Evolutionary conservation across 1,140 invertebrate genomes (phyloP), one percentile per base, ranked within the genome.

Genomic region (Lucilia cuprina): DNA sequence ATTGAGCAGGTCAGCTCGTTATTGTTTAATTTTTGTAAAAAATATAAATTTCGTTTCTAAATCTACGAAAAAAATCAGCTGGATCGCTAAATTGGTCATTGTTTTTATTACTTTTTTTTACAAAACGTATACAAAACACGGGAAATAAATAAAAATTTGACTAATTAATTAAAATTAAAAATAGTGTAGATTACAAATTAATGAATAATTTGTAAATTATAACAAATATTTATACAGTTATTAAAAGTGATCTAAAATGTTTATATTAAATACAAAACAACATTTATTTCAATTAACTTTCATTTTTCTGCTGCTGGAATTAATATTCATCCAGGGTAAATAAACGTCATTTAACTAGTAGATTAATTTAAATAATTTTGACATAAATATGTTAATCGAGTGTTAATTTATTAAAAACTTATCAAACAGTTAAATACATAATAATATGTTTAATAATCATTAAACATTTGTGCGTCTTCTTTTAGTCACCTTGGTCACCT

Each of bases 1-100:
- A 80, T 80, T 80, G 77, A 80, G 77, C 77, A 49, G 77, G 77
- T 80, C 77, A 49, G 77, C 41, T 47, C 47, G 25, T 19, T 80
- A n/a, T 35, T 34, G 41, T n/a, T 78, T 35, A 30, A 5, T 30
- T 75, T 30, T 34, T 78, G n/a, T 78, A 41, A 41, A 41, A 3
- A 41, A 41, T 8, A 41, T 41, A 41, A 30, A 41, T 41, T 41
- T 41, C 41, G 5, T 41, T 41, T 41, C 41, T 41, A 41, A 41
- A 41, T 41, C 41, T 41, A 41, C 41, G 13, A 41, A 41, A 3
- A 41, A 35, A 19, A 19, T 47, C 41, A 50, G n/a, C 77, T 49
- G 77, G 14, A 2, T 0, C 0, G 47, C 77, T 80, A 80, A 49
- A 80, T 80, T 80, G 77, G 77, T 80, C 41, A 80, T 50, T 80